Conservation (phyloP, 2,113 vertebrate species). For the Orcinus orca region DNA sequence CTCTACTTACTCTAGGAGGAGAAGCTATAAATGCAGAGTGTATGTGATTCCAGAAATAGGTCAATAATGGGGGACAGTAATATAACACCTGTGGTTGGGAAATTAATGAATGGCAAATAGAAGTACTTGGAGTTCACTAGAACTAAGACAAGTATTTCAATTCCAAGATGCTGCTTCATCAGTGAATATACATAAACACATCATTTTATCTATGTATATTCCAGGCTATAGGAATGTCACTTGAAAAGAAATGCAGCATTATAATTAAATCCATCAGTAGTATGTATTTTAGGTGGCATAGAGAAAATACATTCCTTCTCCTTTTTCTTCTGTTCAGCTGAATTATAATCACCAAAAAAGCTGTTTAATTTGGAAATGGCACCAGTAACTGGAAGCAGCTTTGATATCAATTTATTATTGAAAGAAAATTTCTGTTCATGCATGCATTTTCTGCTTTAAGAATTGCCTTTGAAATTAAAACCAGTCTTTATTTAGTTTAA, state of each 20-base stretch:
- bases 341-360: constrained; percentile 1
- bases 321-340: background rate
- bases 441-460: constrained; percentile 39
- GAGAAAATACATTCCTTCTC: background rate
- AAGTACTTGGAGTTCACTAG: background rate
- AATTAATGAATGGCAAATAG: background rate
- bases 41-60: background rate
- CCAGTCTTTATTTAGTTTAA: constrained; percentile 47
- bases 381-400: constrained; percentile 5
- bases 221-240: background rate
- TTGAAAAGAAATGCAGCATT: constrained; percentile 3
- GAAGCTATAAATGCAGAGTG: background rate
- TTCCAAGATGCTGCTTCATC: background rate
- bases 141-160: background rate
- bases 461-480: constrained; percentile 33
- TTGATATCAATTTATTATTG: constrained; percentile 29
- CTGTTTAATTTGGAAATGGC: constrained; percentile 27
- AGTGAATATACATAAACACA: background rate
- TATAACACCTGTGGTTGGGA: background rate
- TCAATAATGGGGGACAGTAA: background rate
- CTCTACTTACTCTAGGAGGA: background rate
- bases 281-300: background rate
- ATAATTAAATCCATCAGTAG: background rate
- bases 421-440: constrained; percentile 21
- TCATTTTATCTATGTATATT: background rate